Conservation (phyloP, 2,797 vertebrate species). For the Liasis olivaceus region DNA sequence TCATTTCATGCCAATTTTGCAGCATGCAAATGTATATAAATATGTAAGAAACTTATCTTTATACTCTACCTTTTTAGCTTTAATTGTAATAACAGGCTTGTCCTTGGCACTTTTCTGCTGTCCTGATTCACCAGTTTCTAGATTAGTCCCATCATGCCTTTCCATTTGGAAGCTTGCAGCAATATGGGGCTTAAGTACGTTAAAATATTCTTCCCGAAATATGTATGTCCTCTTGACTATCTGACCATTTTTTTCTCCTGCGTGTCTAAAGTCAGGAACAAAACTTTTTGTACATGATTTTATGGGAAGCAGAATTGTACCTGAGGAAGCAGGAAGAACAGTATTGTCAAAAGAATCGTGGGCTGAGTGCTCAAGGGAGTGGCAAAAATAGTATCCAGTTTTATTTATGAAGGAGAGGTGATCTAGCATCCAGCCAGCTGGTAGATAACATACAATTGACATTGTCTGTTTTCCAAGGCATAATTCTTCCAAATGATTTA, state of each 20-base stretch:
- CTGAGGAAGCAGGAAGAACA: neutral
- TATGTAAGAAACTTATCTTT: neutral
- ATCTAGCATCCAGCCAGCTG: slow-evolving; percentile 83
- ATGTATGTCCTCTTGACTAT: slow-evolving; percentile 46
- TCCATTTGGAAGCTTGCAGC: slow-evolving; percentile 34
- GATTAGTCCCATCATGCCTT: slow-evolving; percentile 23
- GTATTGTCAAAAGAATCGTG: neutral
- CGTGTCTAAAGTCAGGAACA: neutral
- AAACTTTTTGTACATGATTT: rapidly evolving
- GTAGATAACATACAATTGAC: slow-evolving; percentile 75
- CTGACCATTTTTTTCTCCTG: slow-evolving; percentile 7
- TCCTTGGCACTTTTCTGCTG: slow-evolving; percentile 11
- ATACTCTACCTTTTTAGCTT: slow-evolving; percentile 68
- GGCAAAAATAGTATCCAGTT: slow-evolving; percentile 68
- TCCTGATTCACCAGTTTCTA: slow-evolving; percentile 5
- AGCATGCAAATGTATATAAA: neutral
- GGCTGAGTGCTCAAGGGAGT: slow-evolving; percentile 3
- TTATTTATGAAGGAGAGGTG: slow-evolving; percentile 79
- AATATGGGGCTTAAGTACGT: slow-evolving; percentile 72
- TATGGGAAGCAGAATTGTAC: neutral
- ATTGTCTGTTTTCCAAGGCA: slow-evolving; percentile 57
- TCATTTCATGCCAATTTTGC: neutral
- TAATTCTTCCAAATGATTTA: neutral
- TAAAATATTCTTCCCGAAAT: slow-evolving; percentile 82
- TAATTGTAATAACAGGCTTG: slow-evolving; percentile 12